Evolutionary conservation across 1,140 invertebrate genomes (phyloP).

Genomic region (Saccostrea cuccullata): DNA sequence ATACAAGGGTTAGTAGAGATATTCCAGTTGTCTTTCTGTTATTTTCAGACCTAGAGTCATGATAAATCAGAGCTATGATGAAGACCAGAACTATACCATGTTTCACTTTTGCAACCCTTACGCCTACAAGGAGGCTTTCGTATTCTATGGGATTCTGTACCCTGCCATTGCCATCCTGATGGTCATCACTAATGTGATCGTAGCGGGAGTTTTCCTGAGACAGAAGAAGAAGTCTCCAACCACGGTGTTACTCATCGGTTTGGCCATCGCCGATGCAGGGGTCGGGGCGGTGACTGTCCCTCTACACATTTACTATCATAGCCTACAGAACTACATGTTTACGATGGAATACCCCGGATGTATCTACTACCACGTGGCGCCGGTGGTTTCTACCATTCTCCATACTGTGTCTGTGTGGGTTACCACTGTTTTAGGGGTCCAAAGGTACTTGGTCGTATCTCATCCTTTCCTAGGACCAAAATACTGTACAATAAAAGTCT

Average conservation of each 20-base stretch:
- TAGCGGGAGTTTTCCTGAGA: constrained; percentile 47
- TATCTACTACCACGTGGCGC: constrained; percentile 45
- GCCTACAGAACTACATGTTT: constrained; percentile 19
- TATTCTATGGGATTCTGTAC: constrained; percentile 43
- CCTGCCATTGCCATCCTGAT: constrained; percentile 40
- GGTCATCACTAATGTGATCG: constrained; percentile 42
- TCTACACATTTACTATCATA: constrained; percentile 50
- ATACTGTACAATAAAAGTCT: constrained; percentile 44
- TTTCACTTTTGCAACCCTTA: constrained; percentile 1
- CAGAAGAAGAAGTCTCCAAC: constrained; percentile 49
- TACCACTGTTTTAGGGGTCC: constrained; percentile 44
- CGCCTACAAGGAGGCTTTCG: not conserved
- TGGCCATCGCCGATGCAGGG: constrained; percentile 39
- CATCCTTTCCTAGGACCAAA: constrained; percentile 48
- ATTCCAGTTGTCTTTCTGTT: constrained; percentile 11
- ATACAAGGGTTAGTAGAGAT: not conserved
- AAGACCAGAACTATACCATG: not conserved
- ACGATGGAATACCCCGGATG: constrained; percentile 45
- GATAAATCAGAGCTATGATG: not conserved
- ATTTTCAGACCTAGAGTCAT: constrained; percentile 21
- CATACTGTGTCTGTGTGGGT: constrained; percentile 54
- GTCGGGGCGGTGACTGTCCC: constrained; percentile 15
- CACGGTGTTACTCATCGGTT: constrained; percentile 42
- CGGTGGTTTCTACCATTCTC: constrained; percentile 39
- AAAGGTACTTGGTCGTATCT: constrained; percentile 50